Evolutionary conservation across 1,140 invertebrate genomes (phyloP), one percentile per base, ranked within the genome.

Genomic region (Ips typographus): DNA sequence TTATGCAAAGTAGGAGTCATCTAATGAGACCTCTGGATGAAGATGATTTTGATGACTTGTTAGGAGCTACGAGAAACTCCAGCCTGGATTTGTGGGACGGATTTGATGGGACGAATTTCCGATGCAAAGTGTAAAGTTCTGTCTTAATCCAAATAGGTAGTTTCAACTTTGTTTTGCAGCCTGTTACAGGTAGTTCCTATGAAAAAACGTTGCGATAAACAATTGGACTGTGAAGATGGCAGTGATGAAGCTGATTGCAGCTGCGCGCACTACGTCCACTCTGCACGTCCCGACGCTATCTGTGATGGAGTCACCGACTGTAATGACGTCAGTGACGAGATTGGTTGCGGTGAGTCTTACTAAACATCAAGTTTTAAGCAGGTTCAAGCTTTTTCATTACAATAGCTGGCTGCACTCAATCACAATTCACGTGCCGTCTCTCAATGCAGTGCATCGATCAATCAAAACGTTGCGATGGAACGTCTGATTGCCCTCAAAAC

Each of bases 261-360:
- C 0, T 95, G 93, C 77, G 82, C 79, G 53, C 90, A 94, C 73
- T 88, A 86, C 77, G 79, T 94, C 1, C 73, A 73, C 43, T 77
- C 78, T n/a, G 74, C 79, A 5, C 77, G 85, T 73, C 80, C 84
- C 7, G 77, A 80, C 3, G 81, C 87, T 0, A 83, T 94, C 70
- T 95, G 93, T 76, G 89, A 95, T 82, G 91, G 90, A n/a, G 83
- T 87, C 61, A 77, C 86, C 2, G 91, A 95, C 76, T 95, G 93
- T 75, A 77, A 80, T 38, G 92, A 94, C 81, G 76, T 82, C 38
- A 86, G 86, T 38, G 94, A 95, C 80, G 79, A 80, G 70, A 41
- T 41, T n/a, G 53, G 75, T 72, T 81, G 80, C 60, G 63, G 78
- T 80, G 76, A 76, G 73, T 22, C n/a, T 5, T 47, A 6, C 5